Evolutionary conservation across 2,113 vertebrate species (phyloP), one percentile per base, ranked within the genome.

Genomic region (Nothoprocta perdicaria): DNA sequence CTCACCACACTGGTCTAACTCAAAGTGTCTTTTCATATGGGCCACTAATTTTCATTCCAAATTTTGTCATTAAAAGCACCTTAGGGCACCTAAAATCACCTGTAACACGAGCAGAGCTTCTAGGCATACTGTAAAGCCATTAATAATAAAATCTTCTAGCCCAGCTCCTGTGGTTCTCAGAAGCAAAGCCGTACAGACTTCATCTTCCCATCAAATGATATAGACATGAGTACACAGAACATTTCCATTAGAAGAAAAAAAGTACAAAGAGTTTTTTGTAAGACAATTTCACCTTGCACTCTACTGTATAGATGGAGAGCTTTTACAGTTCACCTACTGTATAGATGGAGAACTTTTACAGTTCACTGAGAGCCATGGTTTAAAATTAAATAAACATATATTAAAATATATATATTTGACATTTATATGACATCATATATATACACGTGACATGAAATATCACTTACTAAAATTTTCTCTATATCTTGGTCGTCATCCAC

Each of bases 401-500:
- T 38, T 38, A 38, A 38, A 8, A 38, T 38, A 38, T 38, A 38
- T 38, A 38, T 38, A 38, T 38, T 38, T 38, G 35, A 38, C 35
- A 38, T 38, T 38, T 38, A 38, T 38, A 38, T 38, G 35, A 38
- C 35, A 38, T 38, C 35, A 38, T 38, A 38, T 38, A 38, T 38
- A 38, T 38, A 38, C 35, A 38, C 8, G 35, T 38, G 8, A 38
- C 7, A 72, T 5, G 17, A 67, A 58, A 22, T 79, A 53, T 7
- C n/a, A 80, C 83, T 96, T 91, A 97, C 97, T 48, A 83, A 88
- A 53, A 95, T 61, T 35, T 12, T 97, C 33, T 98, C 97, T 48
- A 79, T 63, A 57, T 98, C 96, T 60, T 97, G 91, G 0, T 97
- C 98, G 65, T 98, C 96, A 12, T 97, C 86, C 31, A 95, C 62